Evolutionary conservation across 1,140 invertebrate species (phyloP), one percentile per base, ranked within the genome.

Genomic region (Riptortus pedestris): DNA sequence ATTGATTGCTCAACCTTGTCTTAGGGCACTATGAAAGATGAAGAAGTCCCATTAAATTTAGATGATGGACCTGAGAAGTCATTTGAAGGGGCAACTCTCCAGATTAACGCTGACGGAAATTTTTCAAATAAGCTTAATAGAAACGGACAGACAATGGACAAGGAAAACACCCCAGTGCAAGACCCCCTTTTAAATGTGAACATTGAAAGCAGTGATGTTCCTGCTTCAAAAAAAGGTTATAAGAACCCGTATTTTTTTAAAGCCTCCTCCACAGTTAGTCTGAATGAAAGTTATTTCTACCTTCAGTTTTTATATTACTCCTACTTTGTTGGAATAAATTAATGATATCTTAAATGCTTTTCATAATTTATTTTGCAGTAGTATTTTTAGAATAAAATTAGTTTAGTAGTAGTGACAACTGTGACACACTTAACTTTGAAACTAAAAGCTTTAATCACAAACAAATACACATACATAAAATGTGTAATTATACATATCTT

Each of bases 1-100:
- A 55, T 55, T 55, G 51, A 55, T 55, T 55, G 0, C 22, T 22
- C 24, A 26, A 24, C 12, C 24, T 14, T 4, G n/a, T 4, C 51
- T 55, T 1, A 3, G 20, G 24, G 24, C 2, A 55, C 12, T 55
- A 59, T 59, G 57, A 59, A 59, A 59, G 28, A 59, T 31, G 57
- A 62, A 29, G 61, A 62, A 27, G 45, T 62, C 22, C 43, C 20
- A 22, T 52, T 62, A 20, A 62, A 26, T 18, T 31, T 48, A 7
- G 61, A 62, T 9, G 61, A 62, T 28, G 61, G 61, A 16, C 43
- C 27, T 5, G 61, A 62, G 29, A 48, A 28, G 22, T n/a, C 4
- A 14, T 62, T 62, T 38, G 33, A 29, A 20, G 20, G 27, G 18
- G 28, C 61, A 1, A 62, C 18, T 18, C 27, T 62, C 2, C 18